Evolutionary conservation across 1,140 invertebrate species (phyloP).

Genomic region (Rhynchophorus ferrugineus): DNA sequence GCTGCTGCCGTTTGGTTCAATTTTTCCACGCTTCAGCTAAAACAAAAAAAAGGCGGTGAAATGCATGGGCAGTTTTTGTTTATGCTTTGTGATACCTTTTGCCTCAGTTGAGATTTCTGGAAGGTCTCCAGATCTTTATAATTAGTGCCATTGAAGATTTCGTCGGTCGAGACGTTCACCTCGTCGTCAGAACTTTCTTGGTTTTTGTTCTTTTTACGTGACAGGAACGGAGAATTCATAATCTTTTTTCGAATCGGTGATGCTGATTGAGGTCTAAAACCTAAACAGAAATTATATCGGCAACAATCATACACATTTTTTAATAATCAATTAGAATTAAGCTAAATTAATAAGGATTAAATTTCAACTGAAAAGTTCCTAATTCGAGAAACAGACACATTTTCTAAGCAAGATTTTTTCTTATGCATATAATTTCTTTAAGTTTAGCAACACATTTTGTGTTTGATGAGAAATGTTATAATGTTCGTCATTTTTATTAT

Average conservation of each 20-base stretch:
- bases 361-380: too few species aligned
- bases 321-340: neutral
- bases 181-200: constrained; percentile 86
- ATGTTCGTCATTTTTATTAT: too few species aligned
- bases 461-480: too few species aligned
- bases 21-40: constrained; percentile 58
- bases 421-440: too few species aligned
- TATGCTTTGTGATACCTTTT: constrained; percentile 61
- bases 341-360: too few species aligned
- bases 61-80: neutral
- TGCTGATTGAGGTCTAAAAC: constrained; percentile 65
- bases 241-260: constrained; percentile 73
- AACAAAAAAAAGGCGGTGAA: constrained; percentile 9
- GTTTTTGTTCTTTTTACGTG: constrained; percentile 59
- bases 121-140: constrained; percentile 89
- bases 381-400: too few species aligned
- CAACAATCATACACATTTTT: neutral
- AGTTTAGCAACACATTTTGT: too few species aligned
- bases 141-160: constrained; percentile 57
- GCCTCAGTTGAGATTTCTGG: constrained; percentile 87
- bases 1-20: constrained; percentile 48
- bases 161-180: constrained; percentile 55
- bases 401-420: too few species aligned
- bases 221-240: constrained; percentile 72
- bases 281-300: constrained; percentile 25